Conservation (phyloP, 2,113 vertebrate genomes). For the Urocynchramus pylzowi region DNA sequence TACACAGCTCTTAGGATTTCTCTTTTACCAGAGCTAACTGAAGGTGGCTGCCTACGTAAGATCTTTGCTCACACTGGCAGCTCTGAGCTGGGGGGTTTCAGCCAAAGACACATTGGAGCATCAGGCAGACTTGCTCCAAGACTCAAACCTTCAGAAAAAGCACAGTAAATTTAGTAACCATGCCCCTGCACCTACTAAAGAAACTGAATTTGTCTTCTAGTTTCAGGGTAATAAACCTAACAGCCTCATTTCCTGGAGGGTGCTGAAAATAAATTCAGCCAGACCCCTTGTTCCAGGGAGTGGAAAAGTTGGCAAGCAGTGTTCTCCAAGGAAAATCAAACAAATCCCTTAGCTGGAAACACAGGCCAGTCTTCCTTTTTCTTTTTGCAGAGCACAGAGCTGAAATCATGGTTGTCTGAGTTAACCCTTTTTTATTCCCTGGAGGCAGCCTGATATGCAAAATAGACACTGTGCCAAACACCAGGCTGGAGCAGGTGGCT, state of each 20-base stretch:
- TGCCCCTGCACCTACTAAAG: not conserved
- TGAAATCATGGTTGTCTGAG: not conserved
- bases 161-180: not conserved
- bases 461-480: not conserved
- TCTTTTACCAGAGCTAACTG: not conserved
- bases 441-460: not conserved
- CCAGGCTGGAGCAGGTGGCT: not conserved
- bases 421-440: not conserved
- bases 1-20: not conserved
- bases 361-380: not conserved
- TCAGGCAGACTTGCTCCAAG: not conserved
- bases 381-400: not conserved
- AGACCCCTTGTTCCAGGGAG: not conserved
- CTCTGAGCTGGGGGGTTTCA: not conserved
- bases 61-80: not conserved
- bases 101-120: not conserved
- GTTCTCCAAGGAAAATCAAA: conserved; percentile 8
- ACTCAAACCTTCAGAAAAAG: not conserved
- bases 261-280: conserved; percentile 28
- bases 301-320: not conserved
- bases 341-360: not conserved
- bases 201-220: not conserved
- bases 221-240: conserved; percentile 14
- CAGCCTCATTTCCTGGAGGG: conserved; percentile 28
- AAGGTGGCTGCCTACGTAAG: not conserved